These are phyloP conservation scores for Taeniopygia guttata DNA, from an alignment of 2,797 vertebrate species.

Conservation along the genomic window DNA sequence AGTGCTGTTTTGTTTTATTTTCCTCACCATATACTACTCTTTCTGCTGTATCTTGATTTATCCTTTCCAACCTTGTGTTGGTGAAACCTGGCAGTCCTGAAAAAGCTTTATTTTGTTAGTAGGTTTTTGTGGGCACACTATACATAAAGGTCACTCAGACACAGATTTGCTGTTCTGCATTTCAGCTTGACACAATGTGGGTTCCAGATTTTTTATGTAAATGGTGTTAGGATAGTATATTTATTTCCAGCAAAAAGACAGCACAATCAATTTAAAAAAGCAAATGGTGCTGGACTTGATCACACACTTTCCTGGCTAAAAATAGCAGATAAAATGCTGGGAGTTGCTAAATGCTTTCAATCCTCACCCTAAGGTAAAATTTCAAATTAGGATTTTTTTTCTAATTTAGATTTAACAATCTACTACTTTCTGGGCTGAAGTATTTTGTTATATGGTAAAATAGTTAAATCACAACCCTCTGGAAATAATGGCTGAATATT, in stretches of 20 bases:
- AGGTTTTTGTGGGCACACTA: conserved; percentile 11
- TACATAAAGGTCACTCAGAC: conserved; percentile 45
- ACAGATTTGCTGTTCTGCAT: conserved; percentile 42
- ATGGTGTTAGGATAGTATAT: conserved; percentile 41
- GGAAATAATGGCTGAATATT: neutral
- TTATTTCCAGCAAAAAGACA: conserved; percentile 55
- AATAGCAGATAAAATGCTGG: conserved; percentile 31
- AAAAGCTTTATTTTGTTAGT: conserved; percentile 27
- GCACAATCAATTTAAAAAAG: neutral
- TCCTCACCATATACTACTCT: neutral
- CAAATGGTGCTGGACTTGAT: conserved; percentile 37
- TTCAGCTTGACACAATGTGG: conserved; percentile 39
- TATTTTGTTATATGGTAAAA: neutral
- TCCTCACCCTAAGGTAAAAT: neutral
- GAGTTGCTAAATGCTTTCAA: neutral
- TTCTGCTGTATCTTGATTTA: conserved; percentile 13
- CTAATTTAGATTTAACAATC: neutral
- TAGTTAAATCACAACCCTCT: neutral
- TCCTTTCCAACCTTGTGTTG: conserved; percentile 5
- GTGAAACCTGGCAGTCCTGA: neutral
- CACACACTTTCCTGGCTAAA: neutral
- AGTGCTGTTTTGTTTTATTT: neutral
- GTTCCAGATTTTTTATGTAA: conserved; percentile 60
- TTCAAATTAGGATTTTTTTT: neutral
- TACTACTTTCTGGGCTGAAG: neutral